Percentiles rank a stretch among this genome's conserved stretches.
phyloP scores from a whole-genome alignment of 37 sponge, comb jelly and placozoan genomes.

The Mnemiopsis leidyi region DNA sequence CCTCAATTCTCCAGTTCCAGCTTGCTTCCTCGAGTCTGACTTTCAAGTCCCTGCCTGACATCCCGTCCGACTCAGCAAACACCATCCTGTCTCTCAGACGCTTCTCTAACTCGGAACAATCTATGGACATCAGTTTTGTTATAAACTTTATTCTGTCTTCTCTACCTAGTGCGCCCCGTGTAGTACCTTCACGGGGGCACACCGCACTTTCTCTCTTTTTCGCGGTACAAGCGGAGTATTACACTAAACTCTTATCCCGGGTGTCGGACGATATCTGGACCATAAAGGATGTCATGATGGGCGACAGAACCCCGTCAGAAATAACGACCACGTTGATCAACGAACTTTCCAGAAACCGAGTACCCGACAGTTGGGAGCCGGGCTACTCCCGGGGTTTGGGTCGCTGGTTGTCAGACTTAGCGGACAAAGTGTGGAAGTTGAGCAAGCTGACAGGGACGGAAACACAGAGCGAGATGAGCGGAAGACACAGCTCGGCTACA shows the following conservation, averaged over 20 bases:
- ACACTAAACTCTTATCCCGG: slow-evolving; percentile 1
- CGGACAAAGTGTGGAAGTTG: slow-evolving; percentile 36
- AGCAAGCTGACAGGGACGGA: slow-evolving; percentile 10
- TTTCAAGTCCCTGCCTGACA: neutral
- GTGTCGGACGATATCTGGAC: neutral
- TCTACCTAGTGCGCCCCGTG: slow-evolving; percentile 9
- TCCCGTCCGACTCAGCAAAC: neutral
- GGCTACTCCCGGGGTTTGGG: neutral
- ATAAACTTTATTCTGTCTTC: slow-evolving; percentile 29
- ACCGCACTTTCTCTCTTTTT: slow-evolving; percentile 43
- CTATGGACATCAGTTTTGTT: neutral
- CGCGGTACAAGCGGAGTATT: slow-evolving; percentile 8
- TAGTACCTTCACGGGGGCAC: neutral
- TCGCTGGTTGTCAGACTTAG: slow-evolving; percentile 27
- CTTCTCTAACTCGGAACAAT: neutral
- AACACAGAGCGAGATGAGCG: slow-evolving; percentile 39
- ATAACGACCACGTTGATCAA: neutral
- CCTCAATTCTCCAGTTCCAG: slow-evolving; percentile 22
- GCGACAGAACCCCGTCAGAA: neutral
- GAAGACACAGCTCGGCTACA: neutral
- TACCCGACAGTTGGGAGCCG: neutral
- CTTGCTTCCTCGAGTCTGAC: slow-evolving; percentile 18
- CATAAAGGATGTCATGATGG: neutral
- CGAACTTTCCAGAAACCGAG: slow-evolving; percentile 15
- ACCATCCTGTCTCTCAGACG: neutral